phyloP scores from a whole-genome alignment of 2,797 vertebrate species.

The Mus spretus region DNA sequence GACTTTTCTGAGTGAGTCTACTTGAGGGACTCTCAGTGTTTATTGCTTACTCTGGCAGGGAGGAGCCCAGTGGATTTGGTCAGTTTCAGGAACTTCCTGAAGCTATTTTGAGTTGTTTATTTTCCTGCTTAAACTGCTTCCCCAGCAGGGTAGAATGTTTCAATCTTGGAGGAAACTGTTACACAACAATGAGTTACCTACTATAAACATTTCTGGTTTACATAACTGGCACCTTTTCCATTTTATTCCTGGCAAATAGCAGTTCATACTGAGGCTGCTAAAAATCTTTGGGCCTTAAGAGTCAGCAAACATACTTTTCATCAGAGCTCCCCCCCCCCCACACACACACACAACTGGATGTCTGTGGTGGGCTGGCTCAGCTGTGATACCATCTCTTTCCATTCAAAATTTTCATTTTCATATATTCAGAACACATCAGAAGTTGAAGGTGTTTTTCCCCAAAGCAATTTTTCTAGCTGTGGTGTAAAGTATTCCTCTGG shows the following conservation, averaged over 20 bases:
- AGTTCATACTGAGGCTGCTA: not conserved
- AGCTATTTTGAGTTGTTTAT: not conserved
- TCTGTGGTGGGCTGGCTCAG: not conserved
- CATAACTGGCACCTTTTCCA: not conserved
- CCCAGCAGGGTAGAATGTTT: not conserved
- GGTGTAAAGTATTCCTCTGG: conserved; percentile 72
- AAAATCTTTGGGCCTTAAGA: not conserved
- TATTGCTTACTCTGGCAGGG: not conserved
- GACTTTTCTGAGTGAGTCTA: no score
- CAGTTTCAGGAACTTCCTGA: conserved; percentile 6
- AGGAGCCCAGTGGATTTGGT: not conserved
- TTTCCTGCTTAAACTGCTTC: not conserved
- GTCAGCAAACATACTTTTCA: not conserved
- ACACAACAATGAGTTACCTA: not conserved
- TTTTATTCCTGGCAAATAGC: not conserved
- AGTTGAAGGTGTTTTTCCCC: conserved; percentile 40
- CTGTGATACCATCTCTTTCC: not conserved
- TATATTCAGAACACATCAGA: conserved; percentile 70
- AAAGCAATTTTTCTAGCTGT: conserved; percentile 78
- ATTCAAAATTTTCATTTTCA: conserved; percentile 68
- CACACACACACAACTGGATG: not conserved
- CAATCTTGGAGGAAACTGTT: not conserved
- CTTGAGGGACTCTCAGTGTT: no score
- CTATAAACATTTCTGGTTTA: not conserved
- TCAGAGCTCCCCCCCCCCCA: not conserved